Evolutionary conservation across 2,888 invertebrate species (phyloP).

Genomic region (Drosophila kambysellisi): DNA sequence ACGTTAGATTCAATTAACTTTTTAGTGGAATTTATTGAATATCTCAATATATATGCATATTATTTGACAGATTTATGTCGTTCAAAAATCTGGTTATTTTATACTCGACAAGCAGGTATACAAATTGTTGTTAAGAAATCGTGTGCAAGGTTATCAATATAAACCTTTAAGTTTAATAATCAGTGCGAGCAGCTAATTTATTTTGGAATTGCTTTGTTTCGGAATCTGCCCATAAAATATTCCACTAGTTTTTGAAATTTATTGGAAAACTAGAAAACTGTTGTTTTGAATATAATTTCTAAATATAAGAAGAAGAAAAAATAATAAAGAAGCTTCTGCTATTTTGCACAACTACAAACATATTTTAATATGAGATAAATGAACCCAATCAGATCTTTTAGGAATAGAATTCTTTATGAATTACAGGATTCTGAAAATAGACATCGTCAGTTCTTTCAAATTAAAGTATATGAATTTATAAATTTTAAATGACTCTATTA

Average conservation of each 20-base stretch:
- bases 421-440: background rate
- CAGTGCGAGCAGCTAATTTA: background rate
- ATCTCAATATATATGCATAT: background rate
- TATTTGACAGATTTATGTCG: background rate
- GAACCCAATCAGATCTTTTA: no score
- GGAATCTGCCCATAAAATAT: background rate
- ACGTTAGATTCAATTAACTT: background rate
- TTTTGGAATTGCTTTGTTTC: background rate
- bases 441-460: no score
- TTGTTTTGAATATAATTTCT: background rate
- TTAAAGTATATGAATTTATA: background rate
- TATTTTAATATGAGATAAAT: no score
- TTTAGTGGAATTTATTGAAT: background rate
- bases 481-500: background rate
- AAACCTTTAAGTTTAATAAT: background rate
- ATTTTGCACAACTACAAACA: no score
- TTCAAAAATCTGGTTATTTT: background rate
- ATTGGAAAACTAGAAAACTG: accelerated
- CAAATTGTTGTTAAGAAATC: background rate
- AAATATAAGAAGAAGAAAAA: no score
- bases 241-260: background rate
- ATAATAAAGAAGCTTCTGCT: no score
- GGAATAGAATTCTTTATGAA: background rate
- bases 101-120: background rate
- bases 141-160: background rate